Base-by-base conservation (phyloP, 1,140 invertebrate genomes). In the Drosophila pachea region DNA sequence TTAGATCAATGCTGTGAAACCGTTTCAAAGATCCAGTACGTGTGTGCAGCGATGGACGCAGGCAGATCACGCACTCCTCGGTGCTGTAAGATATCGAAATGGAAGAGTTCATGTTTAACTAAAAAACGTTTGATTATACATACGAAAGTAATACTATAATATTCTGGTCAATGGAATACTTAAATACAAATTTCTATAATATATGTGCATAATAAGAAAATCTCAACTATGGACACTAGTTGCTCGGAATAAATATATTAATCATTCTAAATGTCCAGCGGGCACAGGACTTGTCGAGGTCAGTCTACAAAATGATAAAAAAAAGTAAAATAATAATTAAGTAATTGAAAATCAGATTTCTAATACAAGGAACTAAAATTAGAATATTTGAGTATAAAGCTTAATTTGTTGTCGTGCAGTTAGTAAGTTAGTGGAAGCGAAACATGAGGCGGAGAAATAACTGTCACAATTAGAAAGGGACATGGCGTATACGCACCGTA, bases 401-500 rank as follows among this genome's bases (percentile, higher is more conserved):
- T 7, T 3, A 14, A n/a, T 43, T 43, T 40, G 9, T n/a, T 1
- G 38, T 40, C 4, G 38, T n/a, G 38, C 38, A 22, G 22, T 22
- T 22, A 22, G 22, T 22, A 48, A 32, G 35, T 78, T 71, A 68
- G 48, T 73, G 48, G 11, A 29, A 43, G 53, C 32, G 29, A 61
- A 35, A 50, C n/a, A 45, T 50, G 58, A 29, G 29, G 32, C 36
- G 11, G 40, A 14, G 14, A 45, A 3, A 22, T 22, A 22, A 22
- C 22, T 22, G 22, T 22, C 22, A 22, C 29, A 45, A 56, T 6
- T 43, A 7, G 40, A 7, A 4, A 43, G 40, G 40, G 7, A 8
- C 60, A 70, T 82, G 67, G 64, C 67, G 62, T 79, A 86, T 83
- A 82, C 90, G 91, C 91, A 95, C 94, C 94, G 93, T 90, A 96